Percentiles rank a stretch among this genome's conserved stretches.
Evolutionary conservation across 2,797 vertebrate genomes (phyloP).

Genomic region (Sitta carolinensis): DNA sequence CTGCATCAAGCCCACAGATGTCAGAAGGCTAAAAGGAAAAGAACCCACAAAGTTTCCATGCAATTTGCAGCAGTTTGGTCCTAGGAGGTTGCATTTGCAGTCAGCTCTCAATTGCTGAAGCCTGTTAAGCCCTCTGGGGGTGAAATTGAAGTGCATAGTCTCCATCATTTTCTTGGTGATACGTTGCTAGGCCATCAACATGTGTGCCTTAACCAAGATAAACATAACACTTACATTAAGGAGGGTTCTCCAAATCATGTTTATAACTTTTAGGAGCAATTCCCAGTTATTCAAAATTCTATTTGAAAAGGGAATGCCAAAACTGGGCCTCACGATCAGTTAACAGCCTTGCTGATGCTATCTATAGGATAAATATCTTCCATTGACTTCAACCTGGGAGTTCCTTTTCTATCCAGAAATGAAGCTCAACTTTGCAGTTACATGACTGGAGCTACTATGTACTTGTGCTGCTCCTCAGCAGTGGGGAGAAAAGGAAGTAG

Average conservation of each 20-base stretch:
- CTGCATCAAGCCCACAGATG: not conserved
- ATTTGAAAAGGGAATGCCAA: not conserved
- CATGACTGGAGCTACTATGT: not conserved
- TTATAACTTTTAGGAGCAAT: not conserved
- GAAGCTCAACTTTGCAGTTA: not conserved
- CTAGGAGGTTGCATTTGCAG: not conserved
- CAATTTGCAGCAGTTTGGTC: not conserved
- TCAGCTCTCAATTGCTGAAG: not conserved
- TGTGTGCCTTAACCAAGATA: not conserved
- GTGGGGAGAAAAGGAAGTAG: not conserved
- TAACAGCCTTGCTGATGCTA: not conserved
- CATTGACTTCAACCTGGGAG: not conserved
- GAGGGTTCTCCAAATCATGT: not conserved
- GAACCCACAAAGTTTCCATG: not conserved
- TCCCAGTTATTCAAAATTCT: not conserved
- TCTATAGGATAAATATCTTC: not conserved
- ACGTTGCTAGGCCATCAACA: not conserved
- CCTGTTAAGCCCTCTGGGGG: not conserved
- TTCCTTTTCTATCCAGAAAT: not conserved
- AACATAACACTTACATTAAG: not conserved
- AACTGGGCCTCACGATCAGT: fast-evolving
- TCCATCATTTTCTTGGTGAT: not conserved
- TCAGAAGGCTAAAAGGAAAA: not conserved
- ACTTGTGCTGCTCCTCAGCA: not conserved
- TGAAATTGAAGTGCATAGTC: not conserved